A percentile compares a stretch with the other conserved stretches of the same genome.
These are phyloP conservation scores for Geodia barretti DNA, from an alignment of 37 sponge, comb jelly and placozoan species.

Conservation along the genomic window DNA sequence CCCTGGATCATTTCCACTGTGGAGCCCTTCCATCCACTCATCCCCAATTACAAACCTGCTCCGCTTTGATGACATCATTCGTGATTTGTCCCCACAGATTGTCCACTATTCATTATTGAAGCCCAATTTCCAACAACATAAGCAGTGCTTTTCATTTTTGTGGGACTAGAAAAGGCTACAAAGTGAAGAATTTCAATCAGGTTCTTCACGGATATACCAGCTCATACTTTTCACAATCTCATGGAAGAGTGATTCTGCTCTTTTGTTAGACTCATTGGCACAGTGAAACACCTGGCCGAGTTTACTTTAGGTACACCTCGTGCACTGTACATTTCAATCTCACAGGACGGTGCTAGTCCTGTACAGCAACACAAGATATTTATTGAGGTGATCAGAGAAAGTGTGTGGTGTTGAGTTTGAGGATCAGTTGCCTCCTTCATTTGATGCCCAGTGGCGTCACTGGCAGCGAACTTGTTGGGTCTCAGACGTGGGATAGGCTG, in stretches of 20 bases:
- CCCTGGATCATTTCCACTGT: too few relatives aligned
- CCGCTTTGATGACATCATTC: too few relatives aligned
- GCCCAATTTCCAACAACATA: too few relatives aligned
- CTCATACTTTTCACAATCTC: not conserved
- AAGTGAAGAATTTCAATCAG: too few relatives aligned
- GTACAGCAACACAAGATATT: constrained; percentile 4
- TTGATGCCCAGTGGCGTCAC: constrained; percentile 21
- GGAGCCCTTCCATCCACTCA: too few relatives aligned
- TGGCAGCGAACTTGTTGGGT: constrained; percentile 47
- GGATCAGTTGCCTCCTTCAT: constrained; percentile 19
- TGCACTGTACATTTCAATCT: not conserved
- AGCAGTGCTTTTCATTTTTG: too few relatives aligned
- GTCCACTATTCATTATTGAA: too few relatives aligned
- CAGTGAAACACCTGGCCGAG: constrained; percentile 1
- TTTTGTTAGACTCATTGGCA: constrained; percentile 20
- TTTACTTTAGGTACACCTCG: not conserved
- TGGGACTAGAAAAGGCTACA: too few relatives aligned
- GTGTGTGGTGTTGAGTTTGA: constrained; percentile 11
- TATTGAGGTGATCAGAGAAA: constrained; percentile 6
- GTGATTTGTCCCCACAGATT: too few relatives aligned
- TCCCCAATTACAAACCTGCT: too few relatives aligned
- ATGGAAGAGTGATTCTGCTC: not conserved
- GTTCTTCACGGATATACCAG: not conserved
- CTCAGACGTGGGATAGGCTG: constrained; percentile 1
- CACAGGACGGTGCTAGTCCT: too few relatives aligned